Conservation (phyloP, 2,113 vertebrate genomes). For the Bubo blakistoni region DNA sequence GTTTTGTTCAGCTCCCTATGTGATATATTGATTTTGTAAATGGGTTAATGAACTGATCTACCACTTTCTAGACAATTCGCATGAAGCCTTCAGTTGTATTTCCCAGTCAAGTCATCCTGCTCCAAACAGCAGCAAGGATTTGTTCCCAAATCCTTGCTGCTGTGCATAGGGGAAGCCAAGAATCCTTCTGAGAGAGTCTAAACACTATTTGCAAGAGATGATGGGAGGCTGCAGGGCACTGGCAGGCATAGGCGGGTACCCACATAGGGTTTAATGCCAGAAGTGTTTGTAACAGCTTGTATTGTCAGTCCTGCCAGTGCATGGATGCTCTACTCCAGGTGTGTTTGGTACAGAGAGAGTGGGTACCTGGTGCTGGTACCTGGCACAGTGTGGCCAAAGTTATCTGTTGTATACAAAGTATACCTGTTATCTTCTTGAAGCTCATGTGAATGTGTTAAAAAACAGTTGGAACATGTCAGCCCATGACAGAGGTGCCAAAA, state of each 20-base stretch:
- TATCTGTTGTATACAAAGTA: neutral
- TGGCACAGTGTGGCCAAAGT: neutral
- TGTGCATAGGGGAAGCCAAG: neutral
- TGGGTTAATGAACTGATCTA: slow-evolving; percentile 1
- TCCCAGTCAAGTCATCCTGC: neutral
- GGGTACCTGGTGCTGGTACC: neutral
- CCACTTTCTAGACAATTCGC: neutral
- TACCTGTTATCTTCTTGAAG: neutral
- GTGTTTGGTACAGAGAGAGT: neutral
- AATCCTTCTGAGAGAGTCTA: slow-evolving; percentile 7
- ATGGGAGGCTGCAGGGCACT: slow-evolving; percentile 49
- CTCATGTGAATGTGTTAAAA: neutral
- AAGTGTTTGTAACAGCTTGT: slow-evolving; percentile 56
- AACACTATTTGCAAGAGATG: slow-evolving; percentile 18
- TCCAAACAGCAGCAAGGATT: neutral
- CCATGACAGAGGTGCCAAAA: neutral
- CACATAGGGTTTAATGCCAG: neutral
- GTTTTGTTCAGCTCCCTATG: neutral
- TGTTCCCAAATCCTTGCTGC: neutral
- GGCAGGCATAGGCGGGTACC: slow-evolving; percentile 29
- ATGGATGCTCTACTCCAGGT: slow-evolving; percentile 18
- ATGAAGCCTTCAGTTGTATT: neutral
- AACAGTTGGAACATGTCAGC: neutral
- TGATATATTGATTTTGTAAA: slow-evolving; percentile 12
- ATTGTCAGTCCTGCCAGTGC: neutral